Conservation (phyloP, 2,113 vertebrate genomes). For the Leptobrachium ailaonicum region DNA sequence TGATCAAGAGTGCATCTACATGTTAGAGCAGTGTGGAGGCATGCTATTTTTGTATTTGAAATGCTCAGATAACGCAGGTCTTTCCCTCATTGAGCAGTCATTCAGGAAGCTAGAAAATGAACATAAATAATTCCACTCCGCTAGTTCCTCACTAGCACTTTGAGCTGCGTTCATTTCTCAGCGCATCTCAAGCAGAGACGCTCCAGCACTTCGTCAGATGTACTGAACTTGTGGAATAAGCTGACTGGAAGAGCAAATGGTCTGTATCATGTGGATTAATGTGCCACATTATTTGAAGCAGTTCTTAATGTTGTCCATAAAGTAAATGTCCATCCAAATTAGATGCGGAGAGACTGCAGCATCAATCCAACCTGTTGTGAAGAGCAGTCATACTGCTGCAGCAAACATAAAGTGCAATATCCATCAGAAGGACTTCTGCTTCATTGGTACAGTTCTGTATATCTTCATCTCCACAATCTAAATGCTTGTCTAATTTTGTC, state of each 20-base stretch:
- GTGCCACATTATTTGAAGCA: conserved; percentile 33
- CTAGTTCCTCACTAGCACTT: conserved; percentile 10
- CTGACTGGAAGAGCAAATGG: conserved; percentile 24
- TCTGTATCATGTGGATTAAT: conserved; percentile 39
- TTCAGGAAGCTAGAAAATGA: conserved; percentile 2
- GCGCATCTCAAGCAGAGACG: conserved; percentile 3
- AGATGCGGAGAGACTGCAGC: conserved; percentile 1
- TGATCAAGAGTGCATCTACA: too few relatives aligned
- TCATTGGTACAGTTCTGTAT: not conserved
- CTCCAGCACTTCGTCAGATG: conserved; percentile 17
- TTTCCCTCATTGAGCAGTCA: not conserved
- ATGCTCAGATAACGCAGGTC: too few relatives aligned
- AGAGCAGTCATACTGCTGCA: not conserved
- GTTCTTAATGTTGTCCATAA: conserved; percentile 22
- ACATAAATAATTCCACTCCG: conserved; percentile 10
- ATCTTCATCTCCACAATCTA: not conserved
- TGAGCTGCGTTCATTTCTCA: conserved; percentile 6
- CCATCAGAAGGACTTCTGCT: not conserved
- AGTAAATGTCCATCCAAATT: conserved; percentile 16
- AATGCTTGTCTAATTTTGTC: not conserved
- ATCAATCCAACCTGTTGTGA: conserved; percentile 10
- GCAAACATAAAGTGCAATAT: not conserved
- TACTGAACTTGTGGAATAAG: conserved; percentile 29
- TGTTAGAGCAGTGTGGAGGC: too few relatives aligned
- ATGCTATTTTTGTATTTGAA: too few relatives aligned